phyloP scores from a whole-genome alignment of 2,888 invertebrate species.

The Piscicola geometra region DNA sequence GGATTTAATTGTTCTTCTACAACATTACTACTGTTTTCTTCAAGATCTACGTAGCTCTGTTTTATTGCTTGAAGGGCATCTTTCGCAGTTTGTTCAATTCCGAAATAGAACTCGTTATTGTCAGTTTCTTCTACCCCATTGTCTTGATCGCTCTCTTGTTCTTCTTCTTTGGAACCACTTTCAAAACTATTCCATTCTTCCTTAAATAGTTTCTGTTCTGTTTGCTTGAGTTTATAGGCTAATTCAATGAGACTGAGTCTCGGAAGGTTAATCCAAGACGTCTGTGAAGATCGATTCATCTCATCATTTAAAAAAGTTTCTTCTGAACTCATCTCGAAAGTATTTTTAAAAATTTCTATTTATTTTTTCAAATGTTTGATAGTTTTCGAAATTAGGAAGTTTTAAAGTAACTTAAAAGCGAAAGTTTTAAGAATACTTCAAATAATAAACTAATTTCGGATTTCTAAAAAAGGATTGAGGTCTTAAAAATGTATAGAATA shows the following conservation, averaged over 20 bases:
- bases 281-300: neutral
- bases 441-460: neutral
- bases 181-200: conserved; percentile 4
- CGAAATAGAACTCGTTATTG: neutral
- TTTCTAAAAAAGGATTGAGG: too few relatives aligned
- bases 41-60: conserved; percentile 14
- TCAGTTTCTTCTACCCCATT: neutral
- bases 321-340: neutral
- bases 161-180: neutral
- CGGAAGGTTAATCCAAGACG: conserved; percentile 26
- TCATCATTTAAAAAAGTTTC: neutral
- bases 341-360: neutral
- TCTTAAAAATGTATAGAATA: too few relatives aligned
- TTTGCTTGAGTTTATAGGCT: conserved; percentile 36
- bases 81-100: conserved; percentile 25
- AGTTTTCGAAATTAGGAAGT: too few relatives aligned
- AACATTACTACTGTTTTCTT: conserved; percentile 12
- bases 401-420: neutral
- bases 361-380: neutral
- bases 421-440: neutral
- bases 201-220: conserved; percentile 32
- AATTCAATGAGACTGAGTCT: conserved; percentile 37
- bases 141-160: neutral
- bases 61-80: conserved; percentile 22
- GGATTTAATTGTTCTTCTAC: neutral